A percentile compares a stretch with the other conserved stretches of the same genome.
Conservation (phyloP, 1,140 invertebrate species). For the Elymnias hypermnestra region DNA sequence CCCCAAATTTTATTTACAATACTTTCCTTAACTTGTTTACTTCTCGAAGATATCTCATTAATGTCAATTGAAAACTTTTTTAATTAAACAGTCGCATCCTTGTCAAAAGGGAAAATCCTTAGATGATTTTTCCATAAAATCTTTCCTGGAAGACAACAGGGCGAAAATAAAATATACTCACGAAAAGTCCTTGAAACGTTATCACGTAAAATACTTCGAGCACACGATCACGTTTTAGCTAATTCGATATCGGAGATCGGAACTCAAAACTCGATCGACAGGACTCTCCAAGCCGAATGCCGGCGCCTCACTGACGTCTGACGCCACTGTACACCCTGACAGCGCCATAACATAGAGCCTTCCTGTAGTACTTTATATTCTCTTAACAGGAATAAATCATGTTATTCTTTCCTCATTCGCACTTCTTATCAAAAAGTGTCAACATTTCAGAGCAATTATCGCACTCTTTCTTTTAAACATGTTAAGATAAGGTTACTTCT, state of each 20-base stretch:
- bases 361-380: neutral
- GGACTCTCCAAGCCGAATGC: neutral
- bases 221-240: conserved; percentile 1
- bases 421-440: no score
- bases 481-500: no score
- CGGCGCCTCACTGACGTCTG: conserved; percentile 7
- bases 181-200: neutral
- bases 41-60: no score
- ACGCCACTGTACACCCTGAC: conserved; percentile 2
- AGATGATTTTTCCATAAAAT: neutral
- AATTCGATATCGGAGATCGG: neutral
- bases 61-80: neutral
- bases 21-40: no score
- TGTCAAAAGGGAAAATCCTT: neutral
- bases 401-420: neutral
- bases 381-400: neutral
- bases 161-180: neutral
- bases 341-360: conserved; percentile 6
- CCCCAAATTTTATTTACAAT: no score
- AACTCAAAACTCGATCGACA: neutral
- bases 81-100: neutral
- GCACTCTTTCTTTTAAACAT: no score
- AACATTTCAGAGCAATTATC: no score
- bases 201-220: conserved; percentile 3
- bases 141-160: no score